Percentiles rank a stretch among this genome's conserved stretches.
Evolutionary conservation across 2,113 vertebrate species (phyloP).

Genomic region (Blennius ocellaris): DNA sequence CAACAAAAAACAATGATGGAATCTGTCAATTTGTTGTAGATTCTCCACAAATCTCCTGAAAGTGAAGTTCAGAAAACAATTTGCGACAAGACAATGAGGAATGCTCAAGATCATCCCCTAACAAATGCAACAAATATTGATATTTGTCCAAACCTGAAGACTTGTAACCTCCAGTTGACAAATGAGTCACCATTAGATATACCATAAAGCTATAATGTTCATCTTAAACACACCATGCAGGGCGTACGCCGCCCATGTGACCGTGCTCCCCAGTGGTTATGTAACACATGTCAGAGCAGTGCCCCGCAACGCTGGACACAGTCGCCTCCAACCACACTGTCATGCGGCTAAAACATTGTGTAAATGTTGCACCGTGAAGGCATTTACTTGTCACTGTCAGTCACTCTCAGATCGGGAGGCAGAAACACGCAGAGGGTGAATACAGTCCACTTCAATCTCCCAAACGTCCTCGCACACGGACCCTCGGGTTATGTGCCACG

Average conservation of each 20-base stretch:
- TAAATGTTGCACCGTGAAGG: slow-evolving; percentile 48
- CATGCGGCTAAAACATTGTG: slow-evolving; percentile 39
- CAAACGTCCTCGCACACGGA: slow-evolving; percentile 19
- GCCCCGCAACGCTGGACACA: slow-evolving; percentile 19
- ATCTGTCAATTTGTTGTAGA: background rate
- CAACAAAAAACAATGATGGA: background rate
- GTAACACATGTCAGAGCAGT: slow-evolving; percentile 46
- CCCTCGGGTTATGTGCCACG: background rate
- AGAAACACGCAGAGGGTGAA: slow-evolving; percentile 16
- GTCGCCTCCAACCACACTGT: slow-evolving; percentile 33
- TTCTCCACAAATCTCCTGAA: background rate
- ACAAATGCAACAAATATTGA: no score
- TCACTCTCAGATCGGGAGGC: slow-evolving; percentile 50
- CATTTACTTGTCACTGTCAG: slow-evolving; percentile 59
- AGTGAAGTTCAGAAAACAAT: background rate
- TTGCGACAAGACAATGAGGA: background rate
- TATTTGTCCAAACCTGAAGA: background rate
- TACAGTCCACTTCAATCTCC: slow-evolving; percentile 19
- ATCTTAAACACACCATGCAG: background rate
- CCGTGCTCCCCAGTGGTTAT: slow-evolving; percentile 37
- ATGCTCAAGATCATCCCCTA: background rate
- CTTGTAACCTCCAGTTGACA: background rate
- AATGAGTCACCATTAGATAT: background rate
- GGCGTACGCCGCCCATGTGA: background rate
- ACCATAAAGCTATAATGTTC: no score